Evolutionary conservation across 1,140 invertebrate genomes (phyloP), one percentile per base, ranked within the genome.

Genomic region (Cotesia vestalis): DNA sequence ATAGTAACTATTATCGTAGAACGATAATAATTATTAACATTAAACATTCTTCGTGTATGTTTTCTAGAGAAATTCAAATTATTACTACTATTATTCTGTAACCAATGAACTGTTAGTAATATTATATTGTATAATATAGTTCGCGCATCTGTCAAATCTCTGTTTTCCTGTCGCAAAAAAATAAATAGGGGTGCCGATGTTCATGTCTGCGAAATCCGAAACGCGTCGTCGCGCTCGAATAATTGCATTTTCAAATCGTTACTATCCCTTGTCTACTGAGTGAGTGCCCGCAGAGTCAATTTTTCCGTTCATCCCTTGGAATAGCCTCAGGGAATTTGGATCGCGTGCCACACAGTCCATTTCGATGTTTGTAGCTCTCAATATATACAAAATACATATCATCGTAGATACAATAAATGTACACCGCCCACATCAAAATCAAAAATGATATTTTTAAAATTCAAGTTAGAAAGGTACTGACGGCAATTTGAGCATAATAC

Each of bases 161-260:
- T 38, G 35, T 55, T 61, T 40, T 20, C 36, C n/a, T 40, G 12
- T 38, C 12, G 35, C 34, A n/a, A 12, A 12, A 27, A n/a, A 40
- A 63, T 34, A 52, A 62, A 66, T 17, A 59, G 17, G 59, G 40
- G 52, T 67, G 34, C 35, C 40, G 27, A 68, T 68, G 11, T 59
- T 69, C 20, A 51, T 6, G 52, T 57, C 51, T 67, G 62, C 17
- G 62, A 67, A 71, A 72, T 70, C 63, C 67, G 55, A 69, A 69
- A 75, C 67, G 74, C 74, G 74, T 75, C 74, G 71, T 66, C 74
- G 67, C 66, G 73, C 59, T 64, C 64, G 71, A 76, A 81, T 79
- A 80, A 81, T 81, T 79, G 76, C 74, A 73, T 80, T 81, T 78
- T 77, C 64, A 60, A 78, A 79, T 79, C 62, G 71, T 66, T 72